These are phyloP conservation scores for Odontomyia ornata DNA, from an alignment of 2,888 invertebrate genomes.

Conservation along the genomic window DNA sequence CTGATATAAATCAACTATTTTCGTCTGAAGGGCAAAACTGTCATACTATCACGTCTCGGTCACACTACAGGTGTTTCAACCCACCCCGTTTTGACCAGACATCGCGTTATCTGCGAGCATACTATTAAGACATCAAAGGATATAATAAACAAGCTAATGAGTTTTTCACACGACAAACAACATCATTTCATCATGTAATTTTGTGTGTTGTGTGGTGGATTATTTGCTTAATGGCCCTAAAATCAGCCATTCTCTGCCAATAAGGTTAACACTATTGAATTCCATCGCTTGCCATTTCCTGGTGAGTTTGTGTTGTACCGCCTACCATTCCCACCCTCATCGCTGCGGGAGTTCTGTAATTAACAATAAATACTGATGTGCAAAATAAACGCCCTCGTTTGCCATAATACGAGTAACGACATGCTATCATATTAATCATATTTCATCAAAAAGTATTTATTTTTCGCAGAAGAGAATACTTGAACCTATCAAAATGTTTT, in stretches of 20 bases:
- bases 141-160: slow-evolving; percentile 22
- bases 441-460: neutral
- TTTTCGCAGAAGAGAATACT: neutral
- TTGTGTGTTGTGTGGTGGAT: neutral
- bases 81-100: neutral
- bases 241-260: no score
- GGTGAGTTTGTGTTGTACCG: no score
- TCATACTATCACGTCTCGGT: neutral
- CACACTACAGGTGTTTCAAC: neutral
- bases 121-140: slow-evolving; percentile 13
- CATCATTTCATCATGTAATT: neutral
- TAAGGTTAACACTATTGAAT: neutral
- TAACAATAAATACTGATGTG: slow-evolving; percentile 25
- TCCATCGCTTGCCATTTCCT: neutral
- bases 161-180: slow-evolving; percentile 7
- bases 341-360: slow-evolving; percentile 2
- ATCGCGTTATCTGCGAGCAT: neutral
- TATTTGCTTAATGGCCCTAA: neutral
- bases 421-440: slow-evolving; percentile 38
- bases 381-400: slow-evolving; percentile 6
- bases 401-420: neutral
- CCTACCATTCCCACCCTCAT: neutral
- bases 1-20: neutral
- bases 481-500: neutral
- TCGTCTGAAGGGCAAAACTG: neutral